A percentile compares a stretch with the other conserved stretches of the same genome.
Evolutionary conservation across 2,797 vertebrate species (phyloP).

Genomic region (Babyrousa celebensis): DNA sequence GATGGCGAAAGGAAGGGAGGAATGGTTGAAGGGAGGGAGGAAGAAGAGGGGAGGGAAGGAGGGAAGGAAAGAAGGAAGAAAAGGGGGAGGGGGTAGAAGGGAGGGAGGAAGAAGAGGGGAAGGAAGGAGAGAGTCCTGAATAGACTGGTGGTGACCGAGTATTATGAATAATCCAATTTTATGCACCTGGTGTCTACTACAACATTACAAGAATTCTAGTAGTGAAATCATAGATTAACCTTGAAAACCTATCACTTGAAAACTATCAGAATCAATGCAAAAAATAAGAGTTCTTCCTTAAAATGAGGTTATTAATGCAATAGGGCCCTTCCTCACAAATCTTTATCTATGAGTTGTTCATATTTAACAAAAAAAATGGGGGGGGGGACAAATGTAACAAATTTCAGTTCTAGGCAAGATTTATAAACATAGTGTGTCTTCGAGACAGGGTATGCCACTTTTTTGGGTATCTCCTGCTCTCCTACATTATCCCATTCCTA

Average conservation of each 20-base stretch:
- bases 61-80: neutral
- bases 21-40: too few species aligned
- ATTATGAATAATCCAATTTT: slow-evolving; percentile 8
- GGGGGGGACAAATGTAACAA: neutral
- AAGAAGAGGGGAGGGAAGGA: too few species aligned
- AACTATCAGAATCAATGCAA: neutral
- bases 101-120: neutral
- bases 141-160: neutral
- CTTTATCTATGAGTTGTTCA: slow-evolving; percentile 15
- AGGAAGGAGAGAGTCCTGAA: neutral
- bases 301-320: neutral
- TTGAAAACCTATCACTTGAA: neutral
- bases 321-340: neutral
- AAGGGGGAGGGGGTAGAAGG: too few species aligned
- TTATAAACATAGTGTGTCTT: neutral
- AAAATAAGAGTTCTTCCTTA: neutral
- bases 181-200: neutral
- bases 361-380: slow-evolving; percentile 30
- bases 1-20: neutral
- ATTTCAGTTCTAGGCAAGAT: neutral
- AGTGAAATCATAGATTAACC: slow-evolving; percentile 15
- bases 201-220: slow-evolving; percentile 40
- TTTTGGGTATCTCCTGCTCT: neutral
- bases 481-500: neutral
- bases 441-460: neutral